Conservation (phyloP, 2,888 invertebrate genomes). For the Rapana venosa region DNA sequence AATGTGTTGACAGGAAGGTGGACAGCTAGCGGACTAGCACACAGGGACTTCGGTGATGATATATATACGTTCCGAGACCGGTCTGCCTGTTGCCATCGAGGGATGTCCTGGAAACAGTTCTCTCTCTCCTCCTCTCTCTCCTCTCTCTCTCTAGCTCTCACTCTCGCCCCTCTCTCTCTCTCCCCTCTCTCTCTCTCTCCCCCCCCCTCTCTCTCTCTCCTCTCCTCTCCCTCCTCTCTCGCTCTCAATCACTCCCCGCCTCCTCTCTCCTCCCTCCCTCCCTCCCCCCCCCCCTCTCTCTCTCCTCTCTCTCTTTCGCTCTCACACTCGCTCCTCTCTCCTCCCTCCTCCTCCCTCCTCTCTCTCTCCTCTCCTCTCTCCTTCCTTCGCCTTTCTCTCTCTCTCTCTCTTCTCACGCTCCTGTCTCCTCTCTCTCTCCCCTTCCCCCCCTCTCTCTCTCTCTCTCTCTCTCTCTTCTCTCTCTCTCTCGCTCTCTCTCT, state of each 20-base stretch:
- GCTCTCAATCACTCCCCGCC: neutral
- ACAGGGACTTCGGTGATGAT: no score
- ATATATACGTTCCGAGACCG: no score
- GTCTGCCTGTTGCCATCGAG: no score
- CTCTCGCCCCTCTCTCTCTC: no score
- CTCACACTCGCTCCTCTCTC: neutral
- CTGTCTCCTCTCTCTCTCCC: neutral
- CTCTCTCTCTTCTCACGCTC: neutral
- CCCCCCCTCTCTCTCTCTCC: neutral
- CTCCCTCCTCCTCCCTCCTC: neutral
- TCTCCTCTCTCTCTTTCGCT: neutral
- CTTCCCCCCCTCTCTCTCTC: neutral
- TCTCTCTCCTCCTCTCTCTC: neutral
- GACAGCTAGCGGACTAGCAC: no score
- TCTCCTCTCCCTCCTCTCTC: no score
- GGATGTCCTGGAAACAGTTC: no score
- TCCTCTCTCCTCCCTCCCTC: neutral
- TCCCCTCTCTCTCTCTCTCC: neutral
- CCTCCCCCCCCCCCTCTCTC: neutral
- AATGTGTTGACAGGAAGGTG: neutral
- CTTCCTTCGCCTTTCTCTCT: neutral
- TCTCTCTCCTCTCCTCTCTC: slow-evolving; percentile 8
- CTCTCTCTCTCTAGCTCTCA: neutral
- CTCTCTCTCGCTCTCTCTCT: neutral
- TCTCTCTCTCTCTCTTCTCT: slow-evolving; percentile 5